Evolutionary conservation across 1,140 invertebrate species (phyloP).

Genomic region (Rhynchophorus ferrugineus): DNA sequence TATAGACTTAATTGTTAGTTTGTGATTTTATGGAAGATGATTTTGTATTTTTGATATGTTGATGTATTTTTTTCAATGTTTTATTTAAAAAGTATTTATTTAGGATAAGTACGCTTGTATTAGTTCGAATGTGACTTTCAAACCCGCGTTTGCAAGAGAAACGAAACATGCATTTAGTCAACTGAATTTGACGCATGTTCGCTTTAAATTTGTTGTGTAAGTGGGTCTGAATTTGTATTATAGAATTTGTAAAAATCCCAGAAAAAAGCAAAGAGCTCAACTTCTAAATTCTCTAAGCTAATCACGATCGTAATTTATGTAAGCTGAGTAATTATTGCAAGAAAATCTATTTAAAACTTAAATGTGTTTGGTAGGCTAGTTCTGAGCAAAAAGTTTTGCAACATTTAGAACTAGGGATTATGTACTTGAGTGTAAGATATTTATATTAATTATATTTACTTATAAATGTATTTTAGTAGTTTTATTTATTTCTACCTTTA

Average conservation of each 20-base stretch:
- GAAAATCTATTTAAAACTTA: slow-evolving; percentile 33
- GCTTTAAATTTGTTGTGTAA: slow-evolving; percentile 3
- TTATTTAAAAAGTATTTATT: slow-evolving; percentile 20
- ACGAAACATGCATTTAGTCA: not conserved
- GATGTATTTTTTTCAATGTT: slow-evolving; percentile 11
- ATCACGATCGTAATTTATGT: slow-evolving; percentile 27
- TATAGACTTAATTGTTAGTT: slow-evolving; percentile 23
- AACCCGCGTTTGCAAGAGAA: not conserved
- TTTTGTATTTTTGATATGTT: slow-evolving; percentile 24
- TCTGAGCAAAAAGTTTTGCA: slow-evolving; percentile 31
- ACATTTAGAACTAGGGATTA: slow-evolving; percentile 36
- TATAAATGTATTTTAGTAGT: slow-evolving; percentile 26
- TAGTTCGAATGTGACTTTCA: slow-evolving; percentile 10
- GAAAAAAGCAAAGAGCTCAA: slow-evolving; percentile 29
- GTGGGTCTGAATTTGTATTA: slow-evolving; percentile 11
- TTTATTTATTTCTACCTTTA: too few species aligned
- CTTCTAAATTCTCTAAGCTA: slow-evolving; percentile 22
- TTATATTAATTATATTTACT: slow-evolving; percentile 43
- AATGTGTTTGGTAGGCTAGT: slow-evolving; percentile 39
- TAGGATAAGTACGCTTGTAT: slow-evolving; percentile 18
- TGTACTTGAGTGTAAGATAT: slow-evolving; percentile 43
- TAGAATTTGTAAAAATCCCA: slow-evolving; percentile 26
- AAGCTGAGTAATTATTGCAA: slow-evolving; percentile 36
- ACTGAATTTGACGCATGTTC: not conserved
- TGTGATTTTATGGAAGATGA: slow-evolving; percentile 19